Conservation (phyloP, 2,113 vertebrate genomes). For the Nyctereutes procyonoides region DNA sequence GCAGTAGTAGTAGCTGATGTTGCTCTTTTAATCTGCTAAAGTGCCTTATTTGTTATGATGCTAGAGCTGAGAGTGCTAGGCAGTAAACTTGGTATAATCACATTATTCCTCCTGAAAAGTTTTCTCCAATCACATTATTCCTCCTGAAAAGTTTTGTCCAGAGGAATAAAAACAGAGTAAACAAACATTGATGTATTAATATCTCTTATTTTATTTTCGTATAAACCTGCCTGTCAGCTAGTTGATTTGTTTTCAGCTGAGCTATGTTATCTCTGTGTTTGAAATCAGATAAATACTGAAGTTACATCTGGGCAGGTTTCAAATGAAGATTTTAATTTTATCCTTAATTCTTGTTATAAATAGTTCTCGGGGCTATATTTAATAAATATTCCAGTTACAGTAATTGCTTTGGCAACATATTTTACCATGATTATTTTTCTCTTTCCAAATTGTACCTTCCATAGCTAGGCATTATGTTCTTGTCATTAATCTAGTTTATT, state of each 20-base stretch:
- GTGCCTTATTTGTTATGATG: not conserved
- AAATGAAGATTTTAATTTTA: constrained; percentile 36
- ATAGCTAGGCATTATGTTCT: not conserved
- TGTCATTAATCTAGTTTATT: not conserved
- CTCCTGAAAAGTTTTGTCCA: not conserved
- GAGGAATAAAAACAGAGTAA: constrained; percentile 7
- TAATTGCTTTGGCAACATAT: not conserved
- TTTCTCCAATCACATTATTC: not conserved
- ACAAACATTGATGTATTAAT: not conserved
- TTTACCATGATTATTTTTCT: not conserved
- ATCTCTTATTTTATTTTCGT: not conserved
- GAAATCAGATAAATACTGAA: constrained; percentile 22
- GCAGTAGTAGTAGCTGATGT: not conserved
- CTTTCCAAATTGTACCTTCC: not conserved
- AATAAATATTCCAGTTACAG: constrained; percentile 20
- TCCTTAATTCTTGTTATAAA: constrained; percentile 20
- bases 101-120: not conserved
- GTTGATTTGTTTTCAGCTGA: constrained; percentile 23
- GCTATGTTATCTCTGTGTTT: constrained; percentile 23
- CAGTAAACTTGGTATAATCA: not conserved
- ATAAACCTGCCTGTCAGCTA: not conserved
- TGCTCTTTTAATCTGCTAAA: not conserved
- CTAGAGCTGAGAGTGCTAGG: not conserved
- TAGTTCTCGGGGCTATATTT: not conserved
- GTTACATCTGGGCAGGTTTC: not conserved